These are phyloP conservation scores for Conopomorpha cramerella DNA, from an alignment of 1,140 invertebrate species.

Conservation along the genomic window DNA sequence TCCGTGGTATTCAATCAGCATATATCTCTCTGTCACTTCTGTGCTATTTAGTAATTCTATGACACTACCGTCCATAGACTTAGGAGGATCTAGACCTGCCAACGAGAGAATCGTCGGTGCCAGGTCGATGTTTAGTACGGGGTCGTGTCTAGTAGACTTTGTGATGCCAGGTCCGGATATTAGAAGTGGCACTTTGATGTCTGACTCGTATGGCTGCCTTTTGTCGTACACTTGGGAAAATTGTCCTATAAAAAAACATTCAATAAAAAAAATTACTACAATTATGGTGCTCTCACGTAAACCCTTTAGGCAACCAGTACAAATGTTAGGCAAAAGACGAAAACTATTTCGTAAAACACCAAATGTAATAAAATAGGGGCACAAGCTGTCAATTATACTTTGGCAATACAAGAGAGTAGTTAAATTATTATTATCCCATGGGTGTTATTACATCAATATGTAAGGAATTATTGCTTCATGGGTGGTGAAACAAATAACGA, in stretches of 20 bases:
- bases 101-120: conserved; percentile 80
- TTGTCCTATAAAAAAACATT: conserved; percentile 78
- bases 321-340: no score
- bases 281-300: no score
- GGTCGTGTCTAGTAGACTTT: conserved; percentile 46
- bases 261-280: background rate
- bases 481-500: no score
- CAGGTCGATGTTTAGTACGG: conserved; percentile 79
- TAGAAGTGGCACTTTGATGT: conserved; percentile 81
- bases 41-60: conserved; percentile 35
- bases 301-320: no score
- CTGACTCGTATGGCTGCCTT: conserved; percentile 86
- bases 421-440: no score
- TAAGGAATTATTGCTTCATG: no score
- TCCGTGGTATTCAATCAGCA: conserved; percentile 81
- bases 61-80: conserved; percentile 70
- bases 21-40: conserved; percentile 41
- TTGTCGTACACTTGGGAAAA: conserved; percentile 87
- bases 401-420: no score
- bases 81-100: conserved; percentile 55
- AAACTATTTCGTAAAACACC: no score
- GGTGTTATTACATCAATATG: no score
- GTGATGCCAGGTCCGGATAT: conserved; percentile 75
- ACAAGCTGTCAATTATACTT: no score
- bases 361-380: no score